Conservation (phyloP, 1,140 invertebrate genomes). For the Planococcus citri region DNA sequence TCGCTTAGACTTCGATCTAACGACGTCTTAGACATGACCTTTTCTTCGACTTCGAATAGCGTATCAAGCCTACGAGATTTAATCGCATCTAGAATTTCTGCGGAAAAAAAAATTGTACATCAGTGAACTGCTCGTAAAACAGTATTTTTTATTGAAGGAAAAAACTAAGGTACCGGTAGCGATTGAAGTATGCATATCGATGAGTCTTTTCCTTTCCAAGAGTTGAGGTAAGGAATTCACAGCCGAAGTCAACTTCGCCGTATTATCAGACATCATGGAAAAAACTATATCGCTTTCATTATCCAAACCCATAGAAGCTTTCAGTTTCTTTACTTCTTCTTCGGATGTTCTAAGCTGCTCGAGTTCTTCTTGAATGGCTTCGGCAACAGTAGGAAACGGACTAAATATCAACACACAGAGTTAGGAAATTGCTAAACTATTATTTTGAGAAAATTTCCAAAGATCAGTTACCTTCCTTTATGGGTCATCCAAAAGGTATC, state of each 20-base stretch:
- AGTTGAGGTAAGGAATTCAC: slow-evolving; percentile 92
- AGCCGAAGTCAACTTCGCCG: slow-evolving; percentile 82
- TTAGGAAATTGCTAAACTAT: not conserved
- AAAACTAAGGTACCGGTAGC: slow-evolving; percentile 55
- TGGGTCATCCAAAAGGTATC: slow-evolving; percentile 88
- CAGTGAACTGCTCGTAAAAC: slow-evolving; percentile 21
- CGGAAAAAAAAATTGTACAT: slow-evolving; percentile 29
- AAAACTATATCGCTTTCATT: slow-evolving; percentile 60
- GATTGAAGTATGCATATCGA: slow-evolving; percentile 97
- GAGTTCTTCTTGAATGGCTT: slow-evolving; percentile 94
- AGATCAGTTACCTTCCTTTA: slow-evolving; percentile 51
- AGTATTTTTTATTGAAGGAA: slow-evolving; percentile 16
- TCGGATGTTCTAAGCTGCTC: slow-evolving; percentile 88
- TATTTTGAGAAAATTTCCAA: not conserved
- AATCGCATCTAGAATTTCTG: slow-evolving; percentile 76
- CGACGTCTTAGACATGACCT: slow-evolving; percentile 77
- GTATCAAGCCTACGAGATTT: slow-evolving; percentile 81
- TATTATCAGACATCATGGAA: slow-evolving; percentile 83
- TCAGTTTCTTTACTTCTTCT: slow-evolving; percentile 91
- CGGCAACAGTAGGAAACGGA: slow-evolving; percentile 93
- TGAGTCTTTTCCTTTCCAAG: slow-evolving; percentile 90
- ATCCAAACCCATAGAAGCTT: slow-evolving; percentile 79
- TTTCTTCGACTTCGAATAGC: slow-evolving; percentile 96
- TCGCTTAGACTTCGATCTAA: slow-evolving; percentile 65
- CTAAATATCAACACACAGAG: no score